A percentile compares a stretch with the other conserved stretches of the same genome.
Conservation (phyloP, 2,797 vertebrate species). For the Protonibea diacanthus region DNA sequence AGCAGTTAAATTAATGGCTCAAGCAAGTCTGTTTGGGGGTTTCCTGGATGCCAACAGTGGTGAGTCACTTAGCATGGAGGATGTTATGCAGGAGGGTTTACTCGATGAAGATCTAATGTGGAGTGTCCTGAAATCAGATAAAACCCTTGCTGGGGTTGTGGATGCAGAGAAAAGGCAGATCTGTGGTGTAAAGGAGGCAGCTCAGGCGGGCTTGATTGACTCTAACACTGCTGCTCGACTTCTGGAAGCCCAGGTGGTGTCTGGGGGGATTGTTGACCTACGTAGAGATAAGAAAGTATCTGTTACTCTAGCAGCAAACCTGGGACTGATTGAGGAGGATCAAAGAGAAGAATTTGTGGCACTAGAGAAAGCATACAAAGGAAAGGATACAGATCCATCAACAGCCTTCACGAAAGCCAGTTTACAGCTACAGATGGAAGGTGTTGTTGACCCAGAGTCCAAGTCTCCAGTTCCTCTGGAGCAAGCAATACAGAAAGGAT, state of each 20-base stretch:
- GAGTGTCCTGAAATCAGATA: conserved; percentile 91
- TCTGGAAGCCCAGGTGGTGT: conserved; percentile 93
- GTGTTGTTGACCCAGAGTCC: conserved; percentile 89
- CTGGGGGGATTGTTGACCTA: conserved; percentile 94
- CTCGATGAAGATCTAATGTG: conserved; percentile 92
- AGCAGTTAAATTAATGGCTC: conserved; percentile 91
- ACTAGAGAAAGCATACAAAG: conserved; percentile 93
- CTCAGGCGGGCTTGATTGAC: conserved; percentile 89
- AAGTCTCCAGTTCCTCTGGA: conserved; percentile 85
- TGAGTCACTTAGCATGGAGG: conserved; percentile 88
- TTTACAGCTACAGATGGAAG: conserved; percentile 93
- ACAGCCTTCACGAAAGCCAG: conserved; percentile 84
- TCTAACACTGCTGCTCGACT: conserved; percentile 87
- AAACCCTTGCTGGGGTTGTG: conserved; percentile 90
- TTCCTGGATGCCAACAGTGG: conserved; percentile 89
- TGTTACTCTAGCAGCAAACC: conserved; percentile 92
- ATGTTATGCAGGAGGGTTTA: conserved; percentile 90
- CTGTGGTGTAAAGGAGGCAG: conserved; percentile 89
- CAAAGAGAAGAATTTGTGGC: conserved; percentile 86
- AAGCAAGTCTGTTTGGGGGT: conserved; percentile 91
- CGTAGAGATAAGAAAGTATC: conserved; percentile 92
- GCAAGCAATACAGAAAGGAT: conserved; percentile 86
- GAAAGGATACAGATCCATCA: conserved; percentile 83
- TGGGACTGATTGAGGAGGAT: conserved; percentile 88
- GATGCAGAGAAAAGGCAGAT: conserved; percentile 86